These are phyloP conservation scores for Cromileptes altivelis DNA, from an alignment of 2,113 vertebrate species.

Conservation along the genomic window DNA sequence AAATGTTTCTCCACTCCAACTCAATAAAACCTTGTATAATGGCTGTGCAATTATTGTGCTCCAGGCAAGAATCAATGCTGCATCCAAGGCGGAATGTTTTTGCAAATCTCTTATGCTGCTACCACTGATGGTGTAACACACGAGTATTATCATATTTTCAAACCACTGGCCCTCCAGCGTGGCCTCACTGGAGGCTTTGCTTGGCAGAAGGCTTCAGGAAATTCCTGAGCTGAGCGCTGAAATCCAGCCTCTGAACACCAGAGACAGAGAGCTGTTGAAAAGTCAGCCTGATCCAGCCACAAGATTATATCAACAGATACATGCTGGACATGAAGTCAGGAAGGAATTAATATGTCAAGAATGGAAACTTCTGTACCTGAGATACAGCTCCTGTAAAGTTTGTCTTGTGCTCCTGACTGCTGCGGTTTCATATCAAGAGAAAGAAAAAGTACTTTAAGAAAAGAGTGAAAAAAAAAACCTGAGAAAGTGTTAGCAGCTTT, in stretches of 20 bases:
- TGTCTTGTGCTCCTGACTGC: not conserved
- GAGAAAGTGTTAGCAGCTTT: constrained; percentile 65
- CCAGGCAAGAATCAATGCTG: not conserved
- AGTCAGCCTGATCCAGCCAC: constrained; percentile 17
- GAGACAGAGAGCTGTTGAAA: constrained; percentile 21
- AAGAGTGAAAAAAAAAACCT: constrained; percentile 16
- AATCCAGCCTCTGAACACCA: constrained; percentile 19
- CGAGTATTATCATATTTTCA: constrained; percentile 10
- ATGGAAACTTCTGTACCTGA: not conserved
- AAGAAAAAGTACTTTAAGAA: not conserved
- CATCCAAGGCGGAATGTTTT: constrained; percentile 19
- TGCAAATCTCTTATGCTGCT: constrained; percentile 15
- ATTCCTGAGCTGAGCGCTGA: constrained; percentile 47
- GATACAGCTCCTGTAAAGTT: not conserved
- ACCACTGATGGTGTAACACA: not conserved
- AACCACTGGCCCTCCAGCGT: not conserved
- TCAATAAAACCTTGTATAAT: not conserved
- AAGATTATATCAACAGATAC: constrained; percentile 33
- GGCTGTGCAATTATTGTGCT: not conserved
- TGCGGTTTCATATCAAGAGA: not conserved
- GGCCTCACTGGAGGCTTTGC: constrained; percentile 31
- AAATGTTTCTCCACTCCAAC: constrained; percentile 2
- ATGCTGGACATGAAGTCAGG: not conserved
- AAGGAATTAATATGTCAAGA: not conserved
- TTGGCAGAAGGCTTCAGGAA: constrained; percentile 62